These are phyloP conservation scores for Epizoanthus scotinus DNA, from an alignment of 92 coral and sea anemone species.

Conservation along the genomic window DNA sequence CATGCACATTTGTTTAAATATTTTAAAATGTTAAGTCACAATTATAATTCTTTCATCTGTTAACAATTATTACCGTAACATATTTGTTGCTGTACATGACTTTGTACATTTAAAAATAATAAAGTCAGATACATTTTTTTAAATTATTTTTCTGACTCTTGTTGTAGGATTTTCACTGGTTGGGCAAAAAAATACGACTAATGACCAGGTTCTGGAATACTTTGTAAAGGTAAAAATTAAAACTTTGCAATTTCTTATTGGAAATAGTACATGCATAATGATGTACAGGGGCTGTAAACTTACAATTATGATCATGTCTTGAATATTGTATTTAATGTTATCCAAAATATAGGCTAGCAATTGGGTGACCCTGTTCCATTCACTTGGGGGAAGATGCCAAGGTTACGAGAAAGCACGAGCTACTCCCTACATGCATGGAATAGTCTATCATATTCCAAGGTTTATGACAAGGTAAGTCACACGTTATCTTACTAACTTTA, in stretches of 20 bases:
- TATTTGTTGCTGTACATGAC: no score
- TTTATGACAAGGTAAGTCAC: slow-evolving; percentile 55
- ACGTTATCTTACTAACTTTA: not conserved
- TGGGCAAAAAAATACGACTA: slow-evolving; percentile 35
- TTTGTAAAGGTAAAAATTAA: slow-evolving; percentile 30
- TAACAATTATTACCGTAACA: no score
- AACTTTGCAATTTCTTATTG: not conserved
- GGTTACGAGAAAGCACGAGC: slow-evolving; percentile 46
- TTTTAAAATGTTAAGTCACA: no score
- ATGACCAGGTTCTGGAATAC: slow-evolving; percentile 42
- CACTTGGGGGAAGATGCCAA: slow-evolving; percentile 38
- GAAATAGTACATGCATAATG: not conserved
- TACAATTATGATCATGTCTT: not conserved
- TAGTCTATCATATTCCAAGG: slow-evolving; percentile 63
- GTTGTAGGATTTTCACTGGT: slow-evolving; percentile 46
- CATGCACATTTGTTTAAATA: no score
- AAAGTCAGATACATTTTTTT: no score
- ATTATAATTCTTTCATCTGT: no score
- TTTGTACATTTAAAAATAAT: no score
- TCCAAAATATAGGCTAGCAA: slow-evolving; percentile 30
- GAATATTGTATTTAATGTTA: not conserved
- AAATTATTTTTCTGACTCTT: no score
- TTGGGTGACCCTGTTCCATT: slow-evolving; percentile 41
- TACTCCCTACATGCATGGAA: slow-evolving; percentile 70
- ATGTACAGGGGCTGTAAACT: not conserved